phyloP scores from a whole-genome alignment of 2,113 vertebrate genomes.

The Turdus rufiventris region DNA sequence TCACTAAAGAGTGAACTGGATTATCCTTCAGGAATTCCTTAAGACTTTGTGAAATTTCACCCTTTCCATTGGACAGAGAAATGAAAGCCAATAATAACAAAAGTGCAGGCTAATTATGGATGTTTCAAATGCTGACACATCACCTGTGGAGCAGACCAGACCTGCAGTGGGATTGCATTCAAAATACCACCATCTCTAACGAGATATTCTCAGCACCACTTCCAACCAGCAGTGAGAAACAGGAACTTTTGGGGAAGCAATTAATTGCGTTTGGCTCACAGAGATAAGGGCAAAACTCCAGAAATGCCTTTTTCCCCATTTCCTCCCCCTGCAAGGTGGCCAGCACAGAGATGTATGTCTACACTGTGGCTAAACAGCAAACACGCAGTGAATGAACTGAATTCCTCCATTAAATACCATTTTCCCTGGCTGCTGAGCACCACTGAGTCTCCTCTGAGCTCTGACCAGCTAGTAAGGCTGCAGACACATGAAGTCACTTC shows the following conservation, averaged over 20 bases:
- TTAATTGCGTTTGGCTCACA: neutral
- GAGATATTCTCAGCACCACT: neutral
- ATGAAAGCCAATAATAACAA: neutral
- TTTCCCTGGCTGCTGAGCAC: neutral
- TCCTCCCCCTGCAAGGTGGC: neutral
- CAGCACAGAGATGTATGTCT: neutral
- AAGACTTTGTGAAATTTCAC: neutral
- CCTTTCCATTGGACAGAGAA: neutral
- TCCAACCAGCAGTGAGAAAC: neutral
- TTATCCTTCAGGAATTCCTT: neutral
- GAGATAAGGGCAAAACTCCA: neutral
- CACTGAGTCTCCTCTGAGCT: rapidly evolving
- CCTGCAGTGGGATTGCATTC: neutral
- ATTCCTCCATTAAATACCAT: neutral
- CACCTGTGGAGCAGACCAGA: neutral
- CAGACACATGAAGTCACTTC: neutral
- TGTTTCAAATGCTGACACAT: neutral
- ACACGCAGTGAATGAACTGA: neutral
- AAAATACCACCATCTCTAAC: neutral
- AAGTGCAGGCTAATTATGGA: neutral
- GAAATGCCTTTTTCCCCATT: neutral
- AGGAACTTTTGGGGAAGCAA: neutral
- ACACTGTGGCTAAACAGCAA: neutral
- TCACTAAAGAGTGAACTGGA: neutral
- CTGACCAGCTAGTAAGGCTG: neutral